Evolutionary conservation across 2,888 invertebrate genomes (phyloP), one percentile per base, ranked within the genome.

Genomic region (Dolichopus griseipennis): DNA sequence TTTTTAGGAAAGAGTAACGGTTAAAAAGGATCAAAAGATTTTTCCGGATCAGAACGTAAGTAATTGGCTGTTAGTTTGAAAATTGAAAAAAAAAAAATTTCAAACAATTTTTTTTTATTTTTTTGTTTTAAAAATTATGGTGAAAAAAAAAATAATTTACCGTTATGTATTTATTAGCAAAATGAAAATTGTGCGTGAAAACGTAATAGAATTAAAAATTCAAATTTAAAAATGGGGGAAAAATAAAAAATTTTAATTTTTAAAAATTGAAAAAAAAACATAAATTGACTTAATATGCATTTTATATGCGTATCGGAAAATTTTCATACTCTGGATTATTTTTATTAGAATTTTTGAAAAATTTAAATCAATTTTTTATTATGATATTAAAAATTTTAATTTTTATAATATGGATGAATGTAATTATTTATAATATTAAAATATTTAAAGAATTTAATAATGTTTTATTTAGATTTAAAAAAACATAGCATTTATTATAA

Each of bases 21-120:
- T 63, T 63, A 27, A 63, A 61, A 63, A 63, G 63, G 63, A 63
- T 63, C 63, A 63, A 63, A 63, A 63, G 63, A 63, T 63, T 63
- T 63, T 63, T 52, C 22, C 27, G 63, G 63, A 63, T 63, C 63
- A 63, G 27, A 63, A 63, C 63, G 15, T 63, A 63, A 63, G 63
- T 63, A 63, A 63, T 63, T 63, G 63, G 63, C 27, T 63, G 63
- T 63, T 63, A 63, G 63, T 27, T 27, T 22, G 22, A 22, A 52
- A 52, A 52, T 52, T 52, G 52, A 52, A 52, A 27, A 52, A 52
- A 52, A 2, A n/a, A n/a, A n/a, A n/a, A n/a, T n/a, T n/a, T n/a
- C n/a, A 37, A n/a, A n/a, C n/a, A n/a, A 37, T 37, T 37, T 37
- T 34, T 34, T 34, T 34, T 37, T 37, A 37, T 37, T 37, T 52